These are phyloP conservation scores for Xestobium rufovillosum DNA, from an alignment of 2,888 invertebrate genomes.

Conservation along the genomic window DNA sequence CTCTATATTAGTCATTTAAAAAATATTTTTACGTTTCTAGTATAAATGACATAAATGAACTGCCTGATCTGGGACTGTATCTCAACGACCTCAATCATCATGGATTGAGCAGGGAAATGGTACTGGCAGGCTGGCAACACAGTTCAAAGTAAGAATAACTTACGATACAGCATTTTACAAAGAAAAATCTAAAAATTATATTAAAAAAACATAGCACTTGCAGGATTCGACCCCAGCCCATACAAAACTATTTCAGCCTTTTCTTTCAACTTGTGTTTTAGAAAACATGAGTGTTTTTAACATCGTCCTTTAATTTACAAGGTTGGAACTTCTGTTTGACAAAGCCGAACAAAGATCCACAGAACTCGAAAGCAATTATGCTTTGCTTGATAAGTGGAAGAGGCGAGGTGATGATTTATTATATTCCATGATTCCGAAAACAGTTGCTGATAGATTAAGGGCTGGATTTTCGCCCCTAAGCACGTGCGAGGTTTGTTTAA, in stretches of 20 bases:
- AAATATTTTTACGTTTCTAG: too few species aligned
- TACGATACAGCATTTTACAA: constrained; percentile 1
- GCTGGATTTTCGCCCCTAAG: constrained; percentile 67
- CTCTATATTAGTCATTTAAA: too few species aligned
- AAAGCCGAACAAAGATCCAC: constrained; percentile 72
- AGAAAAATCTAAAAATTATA: not conserved
- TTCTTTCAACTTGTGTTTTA: too few species aligned
- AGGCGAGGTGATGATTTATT: constrained; percentile 76
- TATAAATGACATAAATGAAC: constrained; percentile 76
- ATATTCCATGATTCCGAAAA: constrained; percentile 87
- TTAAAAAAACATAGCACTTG: not conserved
- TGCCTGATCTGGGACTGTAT: constrained; percentile 70
- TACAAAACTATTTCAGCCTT: too few species aligned
- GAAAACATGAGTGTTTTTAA: too few species aligned
- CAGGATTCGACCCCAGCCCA: too few species aligned
- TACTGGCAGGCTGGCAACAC: constrained; percentile 79
- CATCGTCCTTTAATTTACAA: too few species aligned
- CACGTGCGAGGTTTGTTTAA: constrained; percentile 63
- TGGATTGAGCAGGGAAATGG: constrained; percentile 75
- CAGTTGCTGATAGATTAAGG: constrained; percentile 73
- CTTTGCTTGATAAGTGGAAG: constrained; percentile 77
- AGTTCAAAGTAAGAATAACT: constrained; percentile 52
- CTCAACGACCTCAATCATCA: constrained; percentile 80
- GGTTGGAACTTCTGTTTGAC: constrained; percentile 73
- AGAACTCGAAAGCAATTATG: constrained; percentile 70